phyloP scores from a whole-genome alignment of 1,140 invertebrate species.

The Brachionus asplanchnoidis region DNA sequence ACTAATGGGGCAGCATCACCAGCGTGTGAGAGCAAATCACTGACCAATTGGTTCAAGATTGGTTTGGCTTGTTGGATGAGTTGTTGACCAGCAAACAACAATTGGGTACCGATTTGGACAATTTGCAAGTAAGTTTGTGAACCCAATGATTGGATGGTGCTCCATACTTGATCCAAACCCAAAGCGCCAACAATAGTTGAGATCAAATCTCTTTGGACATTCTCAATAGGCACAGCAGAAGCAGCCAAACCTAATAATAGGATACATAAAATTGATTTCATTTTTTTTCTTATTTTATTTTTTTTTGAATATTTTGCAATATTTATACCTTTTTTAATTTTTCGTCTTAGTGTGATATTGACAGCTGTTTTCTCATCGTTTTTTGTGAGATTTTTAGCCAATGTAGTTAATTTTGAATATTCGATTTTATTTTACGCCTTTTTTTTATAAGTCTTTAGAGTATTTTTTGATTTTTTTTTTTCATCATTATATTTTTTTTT shows the following conservation, averaged over 20 bases:
- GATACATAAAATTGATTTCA: background rate
- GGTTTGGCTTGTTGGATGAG: background rate
- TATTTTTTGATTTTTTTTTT: no score
- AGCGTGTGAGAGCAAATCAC: background rate
- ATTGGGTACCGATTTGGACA: background rate
- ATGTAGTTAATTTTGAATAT: no score
- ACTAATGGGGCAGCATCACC: conserved; percentile 1
- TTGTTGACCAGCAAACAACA: conserved; percentile 22
- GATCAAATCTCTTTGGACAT: background rate
- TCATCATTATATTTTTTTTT: no score
- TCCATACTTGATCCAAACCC: conserved; percentile 1
- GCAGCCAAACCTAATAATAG: background rate
- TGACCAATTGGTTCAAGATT: conserved; percentile 11
- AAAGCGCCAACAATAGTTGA: background rate
- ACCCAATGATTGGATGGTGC: background rate
- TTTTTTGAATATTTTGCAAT: no score
- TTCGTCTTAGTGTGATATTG: no score
- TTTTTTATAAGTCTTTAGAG: no score
- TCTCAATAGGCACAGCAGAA: background rate
- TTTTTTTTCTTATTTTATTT: no score
- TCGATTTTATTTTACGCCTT: no score
- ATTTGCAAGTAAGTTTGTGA: background rate
- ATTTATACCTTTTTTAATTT: no score
- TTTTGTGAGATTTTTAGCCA: no score
- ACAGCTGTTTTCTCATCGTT: no score